These are phyloP conservation scores for Ophthalmolycus amberensis DNA, from an alignment of 2,113 vertebrate species.

Conservation along the genomic window DNA sequence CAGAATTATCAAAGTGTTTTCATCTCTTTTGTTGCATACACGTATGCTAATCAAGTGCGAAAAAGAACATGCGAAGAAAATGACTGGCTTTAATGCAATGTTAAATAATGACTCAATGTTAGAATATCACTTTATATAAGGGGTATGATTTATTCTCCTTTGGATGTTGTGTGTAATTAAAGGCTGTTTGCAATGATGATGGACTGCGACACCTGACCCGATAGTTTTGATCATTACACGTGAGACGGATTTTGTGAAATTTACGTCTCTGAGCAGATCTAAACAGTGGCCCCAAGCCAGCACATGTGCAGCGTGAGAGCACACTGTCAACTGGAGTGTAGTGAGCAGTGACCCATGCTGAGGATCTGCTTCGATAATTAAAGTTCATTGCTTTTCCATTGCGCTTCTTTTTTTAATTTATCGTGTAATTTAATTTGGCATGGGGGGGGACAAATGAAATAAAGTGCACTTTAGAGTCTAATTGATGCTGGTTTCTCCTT, in stretches of 20 bases:
- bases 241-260: slow-evolving; percentile 24
- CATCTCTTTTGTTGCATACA: slow-evolving; percentile 47
- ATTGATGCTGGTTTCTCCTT: slow-evolving; percentile 75
- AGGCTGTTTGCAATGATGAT: background rate
- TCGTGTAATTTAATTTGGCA: slow-evolving; percentile 83
- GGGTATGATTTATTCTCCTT: background rate
- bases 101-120: background rate
- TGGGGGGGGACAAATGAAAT: slow-evolving; percentile 65
- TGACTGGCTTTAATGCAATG: background rate
- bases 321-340: slow-evolving; percentile 22
- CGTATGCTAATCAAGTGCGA: slow-evolving; percentile 33
- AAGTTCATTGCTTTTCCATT: slow-evolving; percentile 80
- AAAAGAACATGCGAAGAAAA: background rate
- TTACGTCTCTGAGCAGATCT: slow-evolving; percentile 19
- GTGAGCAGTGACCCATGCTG: slow-evolving; percentile 66
- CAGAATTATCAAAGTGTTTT: slow-evolving; percentile 65
- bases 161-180: slow-evolving; percentile 27
- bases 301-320: slow-evolving; percentile 24
- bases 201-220: background rate
- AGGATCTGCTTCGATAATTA: slow-evolving; percentile 76
- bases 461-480: slow-evolving; percentile 82
- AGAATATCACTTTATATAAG: background rate
- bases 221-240: background rate
- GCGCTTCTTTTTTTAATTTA: slow-evolving; percentile 70
- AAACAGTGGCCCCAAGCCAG: slow-evolving; percentile 30